Evolutionary conservation across 2,797 vertebrate species (phyloP), one percentile per base, ranked within the genome.

Genomic region (Gymnothorax reevesii): DNA sequence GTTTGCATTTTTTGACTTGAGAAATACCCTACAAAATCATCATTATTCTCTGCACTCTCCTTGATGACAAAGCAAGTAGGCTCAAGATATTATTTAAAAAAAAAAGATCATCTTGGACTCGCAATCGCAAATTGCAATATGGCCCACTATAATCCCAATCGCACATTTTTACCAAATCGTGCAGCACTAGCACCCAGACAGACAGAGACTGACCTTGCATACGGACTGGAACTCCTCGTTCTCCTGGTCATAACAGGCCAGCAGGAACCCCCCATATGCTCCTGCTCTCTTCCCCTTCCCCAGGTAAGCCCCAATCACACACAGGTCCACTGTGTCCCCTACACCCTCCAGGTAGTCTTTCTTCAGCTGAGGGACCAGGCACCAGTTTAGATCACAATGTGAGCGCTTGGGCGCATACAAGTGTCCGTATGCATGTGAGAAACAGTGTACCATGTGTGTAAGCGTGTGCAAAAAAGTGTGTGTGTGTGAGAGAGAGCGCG

Each of bases 271-370:
- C 0, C 97, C 97, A 0, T 98, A 98, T 2, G 93, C 94, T 52
- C 98, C 97, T 0, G 96, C 93, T 82, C 98, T 93, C 90, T 97
- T 98, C 22, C 97, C 97, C 88, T 96, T 97, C 1, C 98, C 98
- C 86, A 97, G 89, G 90, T 98, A 98, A 66, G 96, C 97, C 0
- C 98, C 97, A 0, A 99, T 97, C 89, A 99, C 97, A 83, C 97
- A 97, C 33, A 99, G 96, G 91, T 99, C 97, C 88, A 99, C 84
- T 0, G 97, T 98, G 92, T 98, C 97, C 0, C 97, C 97, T 6
- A 98, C 95, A 0, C 97, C 97, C 0, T 98, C 97, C 87, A 99
- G 94, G 89, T 98, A 98, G 89, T 99, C 98, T 92, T 99, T 98
- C 92, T 98, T 99, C 88, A 99, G 88, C 98, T 99, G 90, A 83